phyloP scores from a whole-genome alignment of 2,797 vertebrate species.

The Perodicticus potto region DNA sequence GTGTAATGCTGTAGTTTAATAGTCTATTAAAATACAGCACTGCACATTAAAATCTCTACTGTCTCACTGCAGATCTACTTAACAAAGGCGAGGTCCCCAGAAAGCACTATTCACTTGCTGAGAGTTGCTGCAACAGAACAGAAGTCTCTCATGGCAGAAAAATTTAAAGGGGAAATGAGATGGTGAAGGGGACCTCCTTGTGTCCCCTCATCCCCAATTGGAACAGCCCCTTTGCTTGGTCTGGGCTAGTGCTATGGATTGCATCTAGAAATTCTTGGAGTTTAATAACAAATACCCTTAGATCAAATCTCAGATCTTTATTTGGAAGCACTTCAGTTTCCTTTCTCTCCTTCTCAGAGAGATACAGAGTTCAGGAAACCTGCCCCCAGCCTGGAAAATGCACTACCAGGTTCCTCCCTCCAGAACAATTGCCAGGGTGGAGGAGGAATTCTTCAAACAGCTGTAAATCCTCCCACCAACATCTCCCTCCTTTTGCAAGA shows the following conservation, averaged over 20 bases:
- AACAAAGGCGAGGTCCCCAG: conserved; percentile 71
- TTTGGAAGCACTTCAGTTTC: conserved; percentile 79
- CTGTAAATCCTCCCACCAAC: conserved; percentile 76
- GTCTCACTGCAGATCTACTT: conserved; percentile 76
- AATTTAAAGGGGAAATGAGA: conserved; percentile 45
- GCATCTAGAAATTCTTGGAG: conserved; percentile 58
- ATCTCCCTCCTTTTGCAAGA: conserved; percentile 76
- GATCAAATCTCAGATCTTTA: conserved; percentile 79
- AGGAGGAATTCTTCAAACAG: conserved; percentile 81
- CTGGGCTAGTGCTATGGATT: neutral
- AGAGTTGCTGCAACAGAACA: conserved; percentile 61
- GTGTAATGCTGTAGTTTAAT: conserved; percentile 80
- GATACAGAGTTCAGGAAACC: conserved; percentile 62
- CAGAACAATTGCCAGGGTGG: conserved; percentile 69
- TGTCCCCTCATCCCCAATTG: neutral
- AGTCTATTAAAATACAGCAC: conserved; percentile 83
- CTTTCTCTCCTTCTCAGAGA: conserved; percentile 64
- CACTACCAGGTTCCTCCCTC: conserved; percentile 64
- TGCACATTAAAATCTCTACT: conserved; percentile 77
- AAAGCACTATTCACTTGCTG: conserved; percentile 72
- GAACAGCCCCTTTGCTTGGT: neutral
- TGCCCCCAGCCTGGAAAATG: conserved; percentile 57
- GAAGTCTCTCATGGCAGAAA: conserved; percentile 47
- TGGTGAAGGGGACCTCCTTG: neutral
- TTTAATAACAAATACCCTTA: conserved; percentile 62